These are phyloP conservation scores for Smittia aterrima DNA, from an alignment of 2,888 invertebrate genomes.

Conservation along the genomic window DNA sequence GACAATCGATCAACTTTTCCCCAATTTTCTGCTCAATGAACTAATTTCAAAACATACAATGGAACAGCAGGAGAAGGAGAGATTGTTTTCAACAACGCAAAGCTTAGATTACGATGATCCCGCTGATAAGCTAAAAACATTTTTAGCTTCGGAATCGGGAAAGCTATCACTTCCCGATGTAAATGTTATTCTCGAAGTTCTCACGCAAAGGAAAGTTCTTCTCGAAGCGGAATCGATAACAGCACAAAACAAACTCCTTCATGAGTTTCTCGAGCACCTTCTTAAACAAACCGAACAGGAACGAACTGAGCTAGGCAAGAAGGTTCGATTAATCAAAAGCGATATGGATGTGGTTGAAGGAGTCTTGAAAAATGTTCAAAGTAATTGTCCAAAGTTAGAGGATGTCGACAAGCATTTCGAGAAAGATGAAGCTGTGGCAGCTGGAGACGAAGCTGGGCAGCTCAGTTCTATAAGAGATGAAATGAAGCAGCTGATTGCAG, in stretches of 20 bases:
- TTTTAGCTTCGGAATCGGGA: conserved; percentile 67
- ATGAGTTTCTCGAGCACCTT: conserved; percentile 79
- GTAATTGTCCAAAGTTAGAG: conserved; percentile 41
- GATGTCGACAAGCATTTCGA: conserved; percentile 39
- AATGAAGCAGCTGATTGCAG: conserved; percentile 43
- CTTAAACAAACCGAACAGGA: conserved; percentile 69
- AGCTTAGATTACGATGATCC: conserved; percentile 45
- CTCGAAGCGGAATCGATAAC: conserved; percentile 77
- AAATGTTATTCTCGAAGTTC: conserved; percentile 74
- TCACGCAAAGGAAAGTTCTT: conserved; percentile 74
- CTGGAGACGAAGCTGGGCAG: conserved; percentile 43
- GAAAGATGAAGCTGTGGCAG: conserved; percentile 46
- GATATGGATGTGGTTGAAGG: conserved; percentile 72
- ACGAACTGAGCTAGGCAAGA: conserved; percentile 63
- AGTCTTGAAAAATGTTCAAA: conserved; percentile 54
- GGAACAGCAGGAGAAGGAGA: conserved; percentile 49
- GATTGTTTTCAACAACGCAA: conserved; percentile 51
- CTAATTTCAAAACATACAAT: conserved; percentile 70
- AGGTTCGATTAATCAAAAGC: conserved; percentile 71
- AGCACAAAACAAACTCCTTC: conserved; percentile 76
- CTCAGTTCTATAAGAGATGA: conserved; percentile 43
- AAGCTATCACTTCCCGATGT: conserved; percentile 75
- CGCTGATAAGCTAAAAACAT: conserved; percentile 60
- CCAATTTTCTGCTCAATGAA: conserved; percentile 83
- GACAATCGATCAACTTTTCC: conserved; percentile 73